These are phyloP conservation scores for Cheirogaleus medius DNA, from an alignment of 2,113 vertebrate genomes.

Conservation along the genomic window DNA sequence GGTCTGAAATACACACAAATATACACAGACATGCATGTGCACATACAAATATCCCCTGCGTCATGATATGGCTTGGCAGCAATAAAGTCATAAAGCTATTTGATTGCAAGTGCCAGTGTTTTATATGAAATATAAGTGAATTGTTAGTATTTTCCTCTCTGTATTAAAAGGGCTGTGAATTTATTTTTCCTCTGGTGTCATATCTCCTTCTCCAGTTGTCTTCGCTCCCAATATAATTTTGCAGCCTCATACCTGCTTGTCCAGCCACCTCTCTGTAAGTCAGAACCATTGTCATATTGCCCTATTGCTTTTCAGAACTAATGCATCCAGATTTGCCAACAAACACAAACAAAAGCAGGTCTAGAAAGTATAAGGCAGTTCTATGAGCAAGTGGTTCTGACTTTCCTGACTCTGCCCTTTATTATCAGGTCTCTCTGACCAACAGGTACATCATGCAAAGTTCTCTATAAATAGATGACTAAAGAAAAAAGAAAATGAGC, in stretches of 20 bases:
- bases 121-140: background rate
- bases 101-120: background rate
- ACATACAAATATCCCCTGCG: background rate
- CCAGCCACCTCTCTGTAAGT: background rate
- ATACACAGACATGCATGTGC: too few relatives aligned
- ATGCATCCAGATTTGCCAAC: background rate
- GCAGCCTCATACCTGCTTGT: background rate
- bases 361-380: too few relatives aligned
- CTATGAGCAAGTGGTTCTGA: background rate
- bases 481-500: background rate
- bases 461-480: background rate
- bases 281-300: background rate
- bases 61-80: too few relatives aligned
- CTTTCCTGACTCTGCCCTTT: background rate
- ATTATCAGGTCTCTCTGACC: fast-evolving
- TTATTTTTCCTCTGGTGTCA: background rate
- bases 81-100: background rate
- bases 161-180: background rate
- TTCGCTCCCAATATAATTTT: background rate
- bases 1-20: background rate
- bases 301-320: background rate
- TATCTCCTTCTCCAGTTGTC: background rate
- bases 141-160: background rate
- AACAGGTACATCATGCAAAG: background rate
- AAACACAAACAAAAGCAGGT: background rate